Evolutionary conservation across 2,888 invertebrate species (phyloP).

Genomic region (Synergus umbraculus): DNA sequence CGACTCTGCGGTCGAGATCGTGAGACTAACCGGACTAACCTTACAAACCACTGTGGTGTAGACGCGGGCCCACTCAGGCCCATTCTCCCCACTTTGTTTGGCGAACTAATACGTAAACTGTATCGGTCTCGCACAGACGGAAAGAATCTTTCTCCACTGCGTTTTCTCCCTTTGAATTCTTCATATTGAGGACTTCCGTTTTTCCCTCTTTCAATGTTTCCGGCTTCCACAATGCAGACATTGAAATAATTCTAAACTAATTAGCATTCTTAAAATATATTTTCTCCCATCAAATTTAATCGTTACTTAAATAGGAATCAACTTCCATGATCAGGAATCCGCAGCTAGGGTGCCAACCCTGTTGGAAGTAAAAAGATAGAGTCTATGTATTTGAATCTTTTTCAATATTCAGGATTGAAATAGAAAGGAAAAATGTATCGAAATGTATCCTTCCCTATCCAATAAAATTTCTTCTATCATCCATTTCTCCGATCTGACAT

Average conservation of each 20-base stretch:
- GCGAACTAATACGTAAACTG: conserved; percentile 54
- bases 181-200: background rate
- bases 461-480: too few relatives aligned
- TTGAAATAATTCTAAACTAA: background rate
- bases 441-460: too few relatives aligned
- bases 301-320: too few relatives aligned
- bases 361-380: too few relatives aligned
- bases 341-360: background rate
- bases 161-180: background rate
- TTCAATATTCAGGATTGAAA: too few relatives aligned
- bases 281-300: too few relatives aligned
- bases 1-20: conserved; percentile 73
- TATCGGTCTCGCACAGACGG: conserved; percentile 40
- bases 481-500: too few relatives aligned
- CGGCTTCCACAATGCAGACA: background rate
- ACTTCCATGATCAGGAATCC: too few relatives aligned
- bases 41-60: conserved; percentile 62
- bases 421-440: too few relatives aligned
- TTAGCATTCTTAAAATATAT: background rate
- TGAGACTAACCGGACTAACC: conserved; percentile 74
- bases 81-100: conserved; percentile 52
- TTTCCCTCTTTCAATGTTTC: background rate
- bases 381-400: too few relatives aligned
- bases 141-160: conserved; percentile 10
- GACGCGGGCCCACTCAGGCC: conserved; percentile 61